Base-by-base conservation (phyloP, 1,140 invertebrate genomes). In the Brachionus calyciflorus region DNA sequence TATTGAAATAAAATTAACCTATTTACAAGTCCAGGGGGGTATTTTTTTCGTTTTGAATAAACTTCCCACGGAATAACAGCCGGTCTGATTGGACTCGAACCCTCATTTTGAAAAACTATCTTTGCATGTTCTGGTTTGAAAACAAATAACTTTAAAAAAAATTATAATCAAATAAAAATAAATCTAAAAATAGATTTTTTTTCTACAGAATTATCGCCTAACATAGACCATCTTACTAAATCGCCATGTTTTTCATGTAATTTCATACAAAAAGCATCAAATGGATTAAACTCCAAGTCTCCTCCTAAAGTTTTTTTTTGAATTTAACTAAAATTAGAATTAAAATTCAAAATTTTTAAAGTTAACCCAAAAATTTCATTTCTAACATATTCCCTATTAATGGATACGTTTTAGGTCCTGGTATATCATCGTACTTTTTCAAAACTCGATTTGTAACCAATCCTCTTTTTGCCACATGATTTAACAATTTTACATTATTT, bases 81-180 rank as follows among this genome's bases (percentile, higher is more conserved):
- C 5, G 69, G 69, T 4, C 69, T 19, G 19, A 14, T 55, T 14
- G 69, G 69, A 40, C 30, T 73, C 10, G 44, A 28, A 14, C 69
- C 69, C n/a, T 73, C 69, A 19, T 40, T 51, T 73, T 73, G 46
- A 40, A 73, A 73, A 14, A 73, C 46, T 30, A 51, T 51, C 30
- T 55, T 49, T 3, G 33, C 69, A 21, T 73, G 69, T 2, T 73
- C 69, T 24, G 69, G 69, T 33, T 33, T 73, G 46, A 51, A 73
- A 10, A 73, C 30, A 73, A 37, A 73, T 40, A 73, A 2, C 60
- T 65, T 14, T 14, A 12, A 26, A 44, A 6, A 12, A 44, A 14
- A 30, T 44, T 5, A 3, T 37, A 5, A 5, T 37, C 9, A 5
- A 9, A 5, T 37, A 37, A 37, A 37, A 65, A 44, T 44, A 60